These are phyloP conservation scores for Ahaetulla prasina DNA, from an alignment of 2,113 vertebrate species.

Conservation along the genomic window DNA sequence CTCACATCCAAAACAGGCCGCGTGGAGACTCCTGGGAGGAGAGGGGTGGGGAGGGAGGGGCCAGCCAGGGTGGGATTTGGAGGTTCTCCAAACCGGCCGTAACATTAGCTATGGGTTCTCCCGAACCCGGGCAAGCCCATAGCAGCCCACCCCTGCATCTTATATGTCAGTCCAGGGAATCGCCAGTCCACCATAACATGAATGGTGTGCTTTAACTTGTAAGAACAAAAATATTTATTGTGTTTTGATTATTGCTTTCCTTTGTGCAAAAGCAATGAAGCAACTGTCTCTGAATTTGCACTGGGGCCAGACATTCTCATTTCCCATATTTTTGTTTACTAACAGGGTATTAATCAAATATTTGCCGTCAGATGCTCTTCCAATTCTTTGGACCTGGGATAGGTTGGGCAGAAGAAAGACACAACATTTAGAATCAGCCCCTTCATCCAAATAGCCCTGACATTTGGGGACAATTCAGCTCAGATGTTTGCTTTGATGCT, in stretches of 20 bases:
- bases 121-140: no score
- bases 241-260: background rate
- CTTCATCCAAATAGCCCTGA: constrained; percentile 9
- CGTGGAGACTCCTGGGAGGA: no score
- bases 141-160: no score
- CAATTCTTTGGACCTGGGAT: constrained; percentile 17
- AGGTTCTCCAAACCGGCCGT: no score
- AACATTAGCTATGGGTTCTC: no score
- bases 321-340: background rate
- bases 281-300: background rate
- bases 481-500: constrained; percentile 29
- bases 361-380: background rate
- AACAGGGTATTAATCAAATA: background rate
- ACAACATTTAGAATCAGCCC: background rate
- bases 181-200: background rate
- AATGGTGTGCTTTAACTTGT: background rate
- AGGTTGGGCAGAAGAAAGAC: constrained; percentile 3
- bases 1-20: no score
- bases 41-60: no score
- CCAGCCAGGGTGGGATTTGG: no score
- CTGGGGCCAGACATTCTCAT: background rate
- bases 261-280: background rate
- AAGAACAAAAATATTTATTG: background rate
- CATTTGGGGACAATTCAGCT: constrained; percentile 21
- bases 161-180: background rate